phyloP scores from a whole-genome alignment of 2,113 vertebrate genomes.

The Coreoperca whiteheadi region DNA sequence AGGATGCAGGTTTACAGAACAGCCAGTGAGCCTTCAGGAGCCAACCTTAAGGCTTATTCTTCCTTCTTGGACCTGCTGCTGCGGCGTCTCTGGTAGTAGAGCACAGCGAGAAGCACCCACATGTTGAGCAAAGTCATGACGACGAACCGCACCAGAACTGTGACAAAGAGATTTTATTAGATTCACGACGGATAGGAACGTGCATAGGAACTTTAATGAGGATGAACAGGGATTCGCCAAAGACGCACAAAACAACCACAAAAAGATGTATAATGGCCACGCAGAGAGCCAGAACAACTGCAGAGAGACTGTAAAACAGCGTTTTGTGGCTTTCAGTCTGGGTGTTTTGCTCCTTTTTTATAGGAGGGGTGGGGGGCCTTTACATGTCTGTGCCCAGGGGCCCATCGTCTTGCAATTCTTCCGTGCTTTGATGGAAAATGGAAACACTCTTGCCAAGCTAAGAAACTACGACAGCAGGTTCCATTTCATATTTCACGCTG shows the following conservation, averaged over 20 bases:
- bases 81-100: slow-evolving; percentile 86
- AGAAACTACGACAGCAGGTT: background rate
- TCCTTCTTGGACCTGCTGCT: slow-evolving; percentile 81
- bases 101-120: slow-evolving; percentile 90
- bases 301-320: background rate
- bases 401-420: background rate
- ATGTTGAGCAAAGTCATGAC: slow-evolving; percentile 89
- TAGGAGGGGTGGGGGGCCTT: background rate
- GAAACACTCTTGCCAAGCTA: background rate
- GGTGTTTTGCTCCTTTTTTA: background rate
- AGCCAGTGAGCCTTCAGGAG: background rate
- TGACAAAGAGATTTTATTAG: slow-evolving; percentile 18
- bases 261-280: background rate
- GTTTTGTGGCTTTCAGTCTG: background rate
- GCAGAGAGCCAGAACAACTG: background rate
- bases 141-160: slow-evolving; percentile 92
- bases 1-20: background rate
- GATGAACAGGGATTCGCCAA: no score
- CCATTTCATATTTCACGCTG: no score
- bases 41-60: slow-evolving; percentile 55
- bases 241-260: background rate
- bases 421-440: background rate
- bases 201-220: background rate
- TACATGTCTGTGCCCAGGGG: background rate
- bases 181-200: background rate